Evolutionary conservation across 2,888 invertebrate genomes (phyloP).

Genomic region (Phengaris arion): DNA sequence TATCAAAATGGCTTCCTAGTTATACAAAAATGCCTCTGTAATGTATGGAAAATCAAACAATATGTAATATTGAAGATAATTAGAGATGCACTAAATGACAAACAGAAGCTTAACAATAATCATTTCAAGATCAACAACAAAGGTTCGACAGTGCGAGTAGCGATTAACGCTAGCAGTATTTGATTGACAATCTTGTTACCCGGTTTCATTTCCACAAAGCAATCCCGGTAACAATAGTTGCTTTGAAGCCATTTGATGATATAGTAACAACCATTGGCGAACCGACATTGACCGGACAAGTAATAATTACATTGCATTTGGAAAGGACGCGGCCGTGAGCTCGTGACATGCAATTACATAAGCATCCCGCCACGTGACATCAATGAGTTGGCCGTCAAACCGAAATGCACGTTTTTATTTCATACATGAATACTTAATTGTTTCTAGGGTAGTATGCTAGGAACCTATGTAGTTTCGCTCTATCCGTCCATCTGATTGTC

Average conservation of each 20-base stretch:
- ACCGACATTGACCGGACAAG: slow-evolving; percentile 12
- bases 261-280: slow-evolving; percentile 12
- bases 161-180: neutral
- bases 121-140: slow-evolving; percentile 1
- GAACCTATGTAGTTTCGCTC: no score
- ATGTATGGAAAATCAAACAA: neutral
- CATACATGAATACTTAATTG: neutral
- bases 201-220: slow-evolving; percentile 19
- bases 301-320: slow-evolving; percentile 20
- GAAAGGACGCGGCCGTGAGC: neutral
- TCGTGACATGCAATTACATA: slow-evolving; percentile 12
- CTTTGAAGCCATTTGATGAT: slow-evolving; percentile 16
- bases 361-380: neutral
- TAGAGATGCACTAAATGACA: neutral
- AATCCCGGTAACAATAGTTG: slow-evolving; percentile 11
- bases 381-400: neutral
- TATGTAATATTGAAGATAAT: neutral
- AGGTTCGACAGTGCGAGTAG: neutral
- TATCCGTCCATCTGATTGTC: no score
- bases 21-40: neutral
- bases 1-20: no score
- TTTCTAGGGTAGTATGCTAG: no score
- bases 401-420: neutral
- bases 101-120: neutral
- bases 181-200: slow-evolving; percentile 19